phyloP scores from a whole-genome alignment of 2,797 vertebrate genomes.

The Hydrocynus forskahlii region DNA sequence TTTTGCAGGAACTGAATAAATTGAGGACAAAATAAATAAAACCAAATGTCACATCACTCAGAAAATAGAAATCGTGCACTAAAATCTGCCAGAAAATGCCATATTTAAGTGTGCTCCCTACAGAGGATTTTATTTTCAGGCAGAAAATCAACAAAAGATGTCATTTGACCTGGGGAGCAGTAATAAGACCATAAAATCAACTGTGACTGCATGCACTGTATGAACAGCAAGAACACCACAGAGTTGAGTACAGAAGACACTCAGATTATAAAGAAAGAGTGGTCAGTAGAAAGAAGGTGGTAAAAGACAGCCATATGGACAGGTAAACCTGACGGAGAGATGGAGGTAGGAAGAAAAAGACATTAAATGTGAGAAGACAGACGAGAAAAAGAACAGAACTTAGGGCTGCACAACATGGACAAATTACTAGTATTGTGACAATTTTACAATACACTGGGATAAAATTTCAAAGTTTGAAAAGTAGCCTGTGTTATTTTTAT shows the following conservation, averaged over 20 bases:
- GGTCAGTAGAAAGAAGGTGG: background rate
- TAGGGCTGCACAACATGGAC: background rate
- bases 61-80: no score
- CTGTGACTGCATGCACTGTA: background rate
- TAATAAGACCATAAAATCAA: no score
- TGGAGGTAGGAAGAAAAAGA: background rate
- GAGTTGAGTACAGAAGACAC: conserved; percentile 6
- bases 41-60: no score
- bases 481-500: no score
- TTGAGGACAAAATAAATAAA: no score
- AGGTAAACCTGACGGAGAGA: conserved; percentile 35
- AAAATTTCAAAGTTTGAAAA: no score
- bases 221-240: background rate
- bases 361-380: background rate
- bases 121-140: no score
- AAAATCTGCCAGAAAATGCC: no score
- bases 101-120: no score
- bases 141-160: no score
- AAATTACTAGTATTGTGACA: background rate
- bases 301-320: conserved; percentile 19
- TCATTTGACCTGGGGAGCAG: no score
- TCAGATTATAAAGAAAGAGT: background rate
- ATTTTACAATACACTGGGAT: background rate
- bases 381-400: background rate
- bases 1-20: no score